Evolutionary conservation across 2,888 invertebrate genomes (phyloP).

Genomic region (Trichogramma evanescens): DNA sequence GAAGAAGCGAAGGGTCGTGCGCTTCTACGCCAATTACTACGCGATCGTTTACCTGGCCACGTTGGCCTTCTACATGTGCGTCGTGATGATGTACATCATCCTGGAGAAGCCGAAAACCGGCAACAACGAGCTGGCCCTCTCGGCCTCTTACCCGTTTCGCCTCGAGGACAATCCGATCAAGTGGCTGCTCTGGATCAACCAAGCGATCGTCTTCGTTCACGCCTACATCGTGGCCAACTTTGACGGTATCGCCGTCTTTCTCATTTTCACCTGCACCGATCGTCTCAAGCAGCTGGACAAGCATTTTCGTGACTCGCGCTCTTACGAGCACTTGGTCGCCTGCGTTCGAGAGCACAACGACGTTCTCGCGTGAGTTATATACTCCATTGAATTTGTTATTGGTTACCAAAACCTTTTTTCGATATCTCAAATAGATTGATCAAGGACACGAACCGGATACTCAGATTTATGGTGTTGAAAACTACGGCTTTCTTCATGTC

Average conservation of each 20-base stretch:
- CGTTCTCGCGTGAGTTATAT: not conserved
- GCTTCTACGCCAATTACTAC: not conserved
- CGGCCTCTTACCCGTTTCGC: not conserved
- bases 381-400: not conserved
- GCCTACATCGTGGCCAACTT: not conserved
- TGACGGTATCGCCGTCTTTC: not conserved
- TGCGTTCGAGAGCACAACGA: not conserved
- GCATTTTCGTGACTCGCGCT: not conserved
- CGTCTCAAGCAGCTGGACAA: not conserved
- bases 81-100: not conserved
- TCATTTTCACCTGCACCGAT: not conserved
- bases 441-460: not conserved
- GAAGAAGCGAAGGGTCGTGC: not conserved
- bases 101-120: not conserved
- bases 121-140: not conserved
- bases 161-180: not conserved
- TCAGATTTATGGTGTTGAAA: constrained; percentile 1
- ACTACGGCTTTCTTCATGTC: not conserved
- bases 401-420: no score
- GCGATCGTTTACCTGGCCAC: not conserved
- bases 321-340: not conserved
- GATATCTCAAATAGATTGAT: not conserved
- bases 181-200: not conserved
- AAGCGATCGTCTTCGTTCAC: not conserved
- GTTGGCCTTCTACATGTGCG: not conserved